phyloP scores from a whole-genome alignment of 53 echinoderm and acorn worm genomes.

The Glandiceps talaboti region DNA sequence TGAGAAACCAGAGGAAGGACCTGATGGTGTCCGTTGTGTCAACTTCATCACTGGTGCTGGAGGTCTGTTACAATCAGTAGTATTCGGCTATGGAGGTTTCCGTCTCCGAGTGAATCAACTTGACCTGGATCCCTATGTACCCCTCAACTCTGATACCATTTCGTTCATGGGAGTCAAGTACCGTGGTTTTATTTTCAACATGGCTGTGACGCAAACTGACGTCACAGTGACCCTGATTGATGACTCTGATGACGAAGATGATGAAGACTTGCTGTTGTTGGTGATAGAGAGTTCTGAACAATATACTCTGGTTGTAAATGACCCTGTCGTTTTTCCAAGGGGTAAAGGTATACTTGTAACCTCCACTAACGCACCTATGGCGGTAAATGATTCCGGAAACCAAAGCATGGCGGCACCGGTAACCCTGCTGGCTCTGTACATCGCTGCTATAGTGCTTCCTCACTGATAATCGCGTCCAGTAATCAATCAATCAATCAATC shows the following conservation, averaged over 20 bases:
- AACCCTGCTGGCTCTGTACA: too few relatives aligned
- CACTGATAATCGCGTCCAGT: too few relatives aligned
- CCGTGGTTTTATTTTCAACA: not conserved
- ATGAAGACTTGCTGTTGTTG: not conserved
- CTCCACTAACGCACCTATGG: not conserved
- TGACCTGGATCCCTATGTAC: not conserved
- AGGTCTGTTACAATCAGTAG: not conserved
- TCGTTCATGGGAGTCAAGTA: not conserved
- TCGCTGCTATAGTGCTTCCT: too few relatives aligned
- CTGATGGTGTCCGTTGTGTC: not conserved
- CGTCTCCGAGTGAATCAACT: not conserved
- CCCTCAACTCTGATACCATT: not conserved
- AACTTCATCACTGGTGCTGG: not conserved
- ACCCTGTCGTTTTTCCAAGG: not conserved
- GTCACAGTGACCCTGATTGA: not conserved
- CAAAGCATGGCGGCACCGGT: too few relatives aligned
- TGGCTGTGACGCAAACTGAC: not conserved
- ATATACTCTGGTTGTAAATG: not conserved
- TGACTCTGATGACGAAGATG: not conserved
- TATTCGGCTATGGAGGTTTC: not conserved
- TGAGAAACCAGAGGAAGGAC: not conserved
- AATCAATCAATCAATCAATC: too few relatives aligned
- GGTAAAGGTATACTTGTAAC: not conserved
- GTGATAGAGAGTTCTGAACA: not conserved
- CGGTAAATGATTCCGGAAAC: not conserved